Conservation (phyloP, 2,113 vertebrate species). For the Cyanoderma ruficeps region DNA sequence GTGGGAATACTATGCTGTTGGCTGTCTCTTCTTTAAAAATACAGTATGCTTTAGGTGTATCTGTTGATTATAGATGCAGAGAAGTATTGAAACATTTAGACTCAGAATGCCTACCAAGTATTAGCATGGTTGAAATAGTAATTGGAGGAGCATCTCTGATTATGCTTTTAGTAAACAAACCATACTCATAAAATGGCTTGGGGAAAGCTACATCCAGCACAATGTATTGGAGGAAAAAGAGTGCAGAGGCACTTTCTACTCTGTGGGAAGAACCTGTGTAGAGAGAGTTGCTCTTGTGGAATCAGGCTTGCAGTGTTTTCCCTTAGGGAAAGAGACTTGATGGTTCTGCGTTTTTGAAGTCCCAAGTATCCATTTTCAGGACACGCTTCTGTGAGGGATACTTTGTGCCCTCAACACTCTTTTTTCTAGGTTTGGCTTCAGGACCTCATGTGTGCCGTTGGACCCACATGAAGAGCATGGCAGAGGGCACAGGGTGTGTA, state of each 20-base stretch:
- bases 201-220: background rate
- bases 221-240: background rate
- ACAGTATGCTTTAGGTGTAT: background rate
- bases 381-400: background rate
- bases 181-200: background rate
- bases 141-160: background rate
- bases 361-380: background rate
- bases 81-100: constrained; percentile 8
- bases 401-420: background rate
- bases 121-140: constrained; percentile 10
- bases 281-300: background rate
- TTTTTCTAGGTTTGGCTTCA: background rate
- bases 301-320: background rate
- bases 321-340: background rate
- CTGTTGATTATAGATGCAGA: constrained; percentile 30
- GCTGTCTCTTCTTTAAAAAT: constrained; percentile 23
- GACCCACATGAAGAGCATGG: background rate
- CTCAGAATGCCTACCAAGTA: background rate
- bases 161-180: constrained; percentile 21
- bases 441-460: background rate
- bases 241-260: background rate
- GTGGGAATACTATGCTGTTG: constrained; percentile 10
- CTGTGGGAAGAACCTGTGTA: background rate
- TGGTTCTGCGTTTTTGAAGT: background rate
- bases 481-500: background rate